These are phyloP conservation scores for Tinamus guttatus DNA, from an alignment of 2,113 vertebrate species.

Conservation along the genomic window DNA sequence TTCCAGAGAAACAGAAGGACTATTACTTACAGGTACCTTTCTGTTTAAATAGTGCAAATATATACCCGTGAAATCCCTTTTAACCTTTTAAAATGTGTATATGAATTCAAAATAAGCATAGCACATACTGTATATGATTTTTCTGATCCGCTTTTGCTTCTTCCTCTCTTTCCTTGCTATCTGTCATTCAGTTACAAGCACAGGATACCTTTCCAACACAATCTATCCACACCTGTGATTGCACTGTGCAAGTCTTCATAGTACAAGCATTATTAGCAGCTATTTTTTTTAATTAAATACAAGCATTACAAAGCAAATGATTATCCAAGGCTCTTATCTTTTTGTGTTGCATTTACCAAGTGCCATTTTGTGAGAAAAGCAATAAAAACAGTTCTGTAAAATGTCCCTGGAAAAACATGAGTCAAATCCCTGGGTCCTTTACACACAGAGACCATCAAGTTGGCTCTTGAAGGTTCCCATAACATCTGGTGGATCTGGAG, in stretches of 20 bases:
- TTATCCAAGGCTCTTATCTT: not conserved
- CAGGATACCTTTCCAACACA: not conserved
- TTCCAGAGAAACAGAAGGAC: not conserved
- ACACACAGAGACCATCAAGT: not conserved
- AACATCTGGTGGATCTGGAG: rapidly evolving
- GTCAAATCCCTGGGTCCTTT: not conserved
- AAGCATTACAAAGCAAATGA: not conserved
- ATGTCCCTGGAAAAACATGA: not conserved
- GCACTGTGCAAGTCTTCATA: not conserved
- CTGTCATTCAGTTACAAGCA: not conserved
- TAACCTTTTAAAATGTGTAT: not conserved
- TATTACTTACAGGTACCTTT: not conserved
- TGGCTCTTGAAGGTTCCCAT: not conserved
- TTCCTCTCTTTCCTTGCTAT: not conserved
- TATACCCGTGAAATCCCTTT: not conserved
- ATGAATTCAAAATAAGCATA: not conserved
- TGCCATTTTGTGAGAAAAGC: rapidly evolving
- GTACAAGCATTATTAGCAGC: slow-evolving; percentile 47
- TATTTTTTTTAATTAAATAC: not conserved
- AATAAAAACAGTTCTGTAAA: not conserved
- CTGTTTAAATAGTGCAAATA: not conserved
- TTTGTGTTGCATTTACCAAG: not conserved
- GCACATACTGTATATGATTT: not conserved
- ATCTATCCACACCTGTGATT: not conserved
- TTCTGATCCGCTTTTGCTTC: not conserved